phyloP scores from a whole-genome alignment of 2,113 vertebrate species.

The Eidolon helvum region DNA sequence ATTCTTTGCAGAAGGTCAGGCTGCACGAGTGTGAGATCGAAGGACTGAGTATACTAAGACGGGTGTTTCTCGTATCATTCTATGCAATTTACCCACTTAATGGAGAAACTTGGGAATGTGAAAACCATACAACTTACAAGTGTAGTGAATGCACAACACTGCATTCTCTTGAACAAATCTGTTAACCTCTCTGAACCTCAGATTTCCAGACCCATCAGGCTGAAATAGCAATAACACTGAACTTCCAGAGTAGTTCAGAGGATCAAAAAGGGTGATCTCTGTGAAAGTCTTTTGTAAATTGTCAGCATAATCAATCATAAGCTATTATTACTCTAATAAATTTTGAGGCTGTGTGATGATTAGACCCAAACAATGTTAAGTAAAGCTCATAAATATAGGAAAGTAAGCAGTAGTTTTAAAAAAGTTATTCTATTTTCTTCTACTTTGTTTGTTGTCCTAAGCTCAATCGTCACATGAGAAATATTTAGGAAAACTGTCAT shows the following conservation, averaged over 20 bases:
- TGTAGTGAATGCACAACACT: fast-evolving
- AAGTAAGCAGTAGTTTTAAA: not conserved
- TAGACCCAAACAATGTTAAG: not conserved
- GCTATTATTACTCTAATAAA: not conserved
- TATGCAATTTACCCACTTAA: not conserved
- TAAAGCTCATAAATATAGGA: not conserved
- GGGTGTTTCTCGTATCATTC: no score
- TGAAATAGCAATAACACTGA: not conserved
- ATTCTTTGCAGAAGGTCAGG: not conserved
- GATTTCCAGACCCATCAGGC: not conserved
- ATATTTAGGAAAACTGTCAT: not conserved
- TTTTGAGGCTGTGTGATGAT: not conserved
- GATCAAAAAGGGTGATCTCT: not conserved
- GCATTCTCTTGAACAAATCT: not conserved
- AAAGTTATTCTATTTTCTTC: not conserved
- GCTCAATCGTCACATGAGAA: not conserved
- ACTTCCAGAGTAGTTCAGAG: not conserved
- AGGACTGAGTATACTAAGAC: fast-evolving
- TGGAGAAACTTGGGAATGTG: not conserved
- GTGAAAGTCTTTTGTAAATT: not conserved
- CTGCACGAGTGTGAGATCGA: no score
- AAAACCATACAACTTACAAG: not conserved
- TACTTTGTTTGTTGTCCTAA: not conserved
- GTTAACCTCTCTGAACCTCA: not conserved
- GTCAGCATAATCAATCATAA: not conserved